Base-by-base conservation (phyloP, 2,888 invertebrate species). In the Pandemis cinnamomeana region DNA sequence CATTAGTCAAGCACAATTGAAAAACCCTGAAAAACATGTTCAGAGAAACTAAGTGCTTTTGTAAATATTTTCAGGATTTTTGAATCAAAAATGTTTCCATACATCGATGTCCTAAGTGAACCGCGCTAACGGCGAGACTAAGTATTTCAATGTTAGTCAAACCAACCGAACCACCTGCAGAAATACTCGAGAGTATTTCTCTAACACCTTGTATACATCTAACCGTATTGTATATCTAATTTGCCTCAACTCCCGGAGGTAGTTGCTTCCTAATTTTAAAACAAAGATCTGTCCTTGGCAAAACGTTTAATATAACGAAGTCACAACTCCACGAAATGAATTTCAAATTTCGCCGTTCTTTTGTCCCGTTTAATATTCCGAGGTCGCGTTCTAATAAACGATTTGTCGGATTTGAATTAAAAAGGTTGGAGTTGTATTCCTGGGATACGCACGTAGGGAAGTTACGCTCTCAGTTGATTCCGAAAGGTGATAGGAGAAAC, bases 371-470 rank as follows among this genome's bases (percentile, higher is more conserved):
- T 71, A 62, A 62, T 71, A 74, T 74, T 74, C 74, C 60, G 73
- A 66, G 71, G 70, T 67, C 66, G 70, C 67, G 20, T 71, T 71
- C 53, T 64, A 73, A 73, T 74, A 74, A 74, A 74, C 74, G 71
- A 74, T 74, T 74, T 74, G 74, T 71, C 53, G 74, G 71, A 71
- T 71, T 74, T 71, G 74, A 67, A 74, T 74, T 74, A 74, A 74
- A 74, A 74, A 67, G 74, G 71, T 61, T 51, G 67, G 58, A 53
- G 71, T 71, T 71, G 67, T 70, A 70, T 74, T 74, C 61, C 44
- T 48, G 60, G 51, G 68, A 63, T 64, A 53, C 70, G 70, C 74
- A 74, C 70, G 74, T 71, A 70, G 66, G 51, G 62, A 62, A 74
- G 70, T 67, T 71, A 70, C 70, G 61, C 46, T 66, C 44, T 67